Base-by-base conservation (phyloP, 1,140 invertebrate species). In the Drosophila sp. region DNA sequence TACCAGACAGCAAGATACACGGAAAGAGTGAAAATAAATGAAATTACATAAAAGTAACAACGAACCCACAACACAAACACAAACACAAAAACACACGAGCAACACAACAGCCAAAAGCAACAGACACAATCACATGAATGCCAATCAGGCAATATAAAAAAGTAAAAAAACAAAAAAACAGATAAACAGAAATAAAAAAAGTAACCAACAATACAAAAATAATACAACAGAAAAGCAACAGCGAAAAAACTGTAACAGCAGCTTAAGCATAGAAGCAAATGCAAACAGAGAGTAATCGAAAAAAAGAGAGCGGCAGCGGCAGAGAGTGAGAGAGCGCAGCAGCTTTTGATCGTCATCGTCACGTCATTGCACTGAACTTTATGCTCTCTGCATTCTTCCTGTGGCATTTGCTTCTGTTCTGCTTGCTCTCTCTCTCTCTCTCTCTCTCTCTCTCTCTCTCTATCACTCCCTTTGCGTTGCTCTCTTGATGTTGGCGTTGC, bases 31-130 rank as follows among this genome's bases (percentile, higher is more conserved):
- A 79, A 82, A 82, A 76, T 69, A 86, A 86, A 86, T 73, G 66
- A 87, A 86, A 87, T 86, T 87, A 87, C 82, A 86, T 86, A 87
- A 87, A 86, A 81, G 78, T 86, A 86, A 86, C 82, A 86, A 86
- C 81, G 78, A 87, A 87, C 81, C 72, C 65, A 56, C 45, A 27
- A 72, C 57, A 78, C 69, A 75, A 21, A 57, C 5, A 27, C n/a
- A 34, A 8, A 43, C 38, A 57, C 0, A 25, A 0, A 29, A 7
- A 29, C 13, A 41, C 38, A 57, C 8, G 29, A 32, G 18, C 51
- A 57, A 43, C 36, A 56, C 27, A 45, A 25, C 36, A 27, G 18
- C 7, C 40, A 72, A 67, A 45, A 51, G 46, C 46, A 45, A 65
- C 45, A 50, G 48, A 58, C 48, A 66, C 63, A 73, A 73, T 61